Conservation (phyloP, 1,140 invertebrate genomes). For the Cyphomyrmex costatus region DNA sequence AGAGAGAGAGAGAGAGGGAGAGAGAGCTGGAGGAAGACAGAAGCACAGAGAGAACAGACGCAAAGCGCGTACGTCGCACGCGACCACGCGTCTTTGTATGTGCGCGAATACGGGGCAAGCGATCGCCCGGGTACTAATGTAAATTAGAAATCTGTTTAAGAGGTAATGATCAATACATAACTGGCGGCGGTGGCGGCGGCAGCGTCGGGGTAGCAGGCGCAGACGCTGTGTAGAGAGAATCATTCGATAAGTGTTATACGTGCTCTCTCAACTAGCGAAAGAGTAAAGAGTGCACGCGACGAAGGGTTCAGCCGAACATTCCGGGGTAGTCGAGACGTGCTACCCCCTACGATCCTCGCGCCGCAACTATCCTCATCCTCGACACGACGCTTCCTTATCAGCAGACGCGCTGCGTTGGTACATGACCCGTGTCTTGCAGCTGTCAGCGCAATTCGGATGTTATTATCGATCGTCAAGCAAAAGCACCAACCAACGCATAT, state of each 20-base stretch:
- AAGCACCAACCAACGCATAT: not conserved
- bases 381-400: conserved; percentile 79
- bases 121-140: conserved; percentile 80
- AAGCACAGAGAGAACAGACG: not conserved
- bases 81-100: conserved; percentile 69
- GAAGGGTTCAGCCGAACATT: conserved; percentile 54
- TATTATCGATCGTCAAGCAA: conserved; percentile 46
- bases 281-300: conserved; percentile 46
- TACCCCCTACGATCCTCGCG: conserved; percentile 81
- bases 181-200: conserved; percentile 62
- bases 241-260: conserved; percentile 82
- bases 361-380: conserved; percentile 76
- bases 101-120: conserved; percentile 62
- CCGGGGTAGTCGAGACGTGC: conserved; percentile 77
- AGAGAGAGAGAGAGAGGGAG: not conserved
- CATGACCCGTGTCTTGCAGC: conserved; percentile 3
- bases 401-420: conserved; percentile 59
- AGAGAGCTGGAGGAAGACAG: not conserved
- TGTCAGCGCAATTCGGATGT: conserved; percentile 40
- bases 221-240: conserved; percentile 76
- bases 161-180: conserved; percentile 87
- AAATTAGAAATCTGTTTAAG: conserved; percentile 86
- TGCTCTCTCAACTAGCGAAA: conserved; percentile 65
- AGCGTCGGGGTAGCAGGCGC: conserved; percentile 68
- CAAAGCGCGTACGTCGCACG: conserved; percentile 13